phyloP scores from a whole-genome alignment of 2,797 vertebrate genomes.

The Eremophila alpestris region DNA sequence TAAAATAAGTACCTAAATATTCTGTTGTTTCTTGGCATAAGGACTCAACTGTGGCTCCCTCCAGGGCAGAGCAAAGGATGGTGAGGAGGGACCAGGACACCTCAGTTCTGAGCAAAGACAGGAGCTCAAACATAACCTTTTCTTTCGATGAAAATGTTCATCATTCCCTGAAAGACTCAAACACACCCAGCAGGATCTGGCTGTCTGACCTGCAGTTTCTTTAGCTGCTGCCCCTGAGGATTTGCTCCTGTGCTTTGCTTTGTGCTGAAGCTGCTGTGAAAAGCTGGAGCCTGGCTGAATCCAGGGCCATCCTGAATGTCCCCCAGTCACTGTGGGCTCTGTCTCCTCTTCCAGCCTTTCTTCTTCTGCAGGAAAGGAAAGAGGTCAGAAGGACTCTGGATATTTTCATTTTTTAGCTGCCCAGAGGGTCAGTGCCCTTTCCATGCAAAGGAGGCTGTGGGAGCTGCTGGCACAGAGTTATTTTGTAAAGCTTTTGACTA shows the following conservation, averaged over 20 bases:
- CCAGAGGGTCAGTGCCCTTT: not conserved
- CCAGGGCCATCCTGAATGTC: not conserved
- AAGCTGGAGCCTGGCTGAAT: constrained; percentile 2
- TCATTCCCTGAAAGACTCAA: not conserved
- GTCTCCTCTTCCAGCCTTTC: not conserved
- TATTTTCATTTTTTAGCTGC: constrained; percentile 1
- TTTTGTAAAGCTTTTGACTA: constrained; percentile 29
- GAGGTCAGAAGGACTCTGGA: not conserved
- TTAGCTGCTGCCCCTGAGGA: constrained; percentile 15
- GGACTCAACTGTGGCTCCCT: not conserved
- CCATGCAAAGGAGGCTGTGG: not conserved
- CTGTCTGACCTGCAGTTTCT: constrained; percentile 4
- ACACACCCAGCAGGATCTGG: not conserved
- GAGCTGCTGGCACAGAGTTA: constrained; percentile 5
- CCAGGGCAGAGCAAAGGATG: not conserved
- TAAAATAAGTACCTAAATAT: not conserved
- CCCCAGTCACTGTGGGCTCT: not conserved
- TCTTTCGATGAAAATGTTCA: constrained; percentile 1
- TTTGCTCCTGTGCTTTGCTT: not conserved
- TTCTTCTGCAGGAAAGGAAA: not conserved
- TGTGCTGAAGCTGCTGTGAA: not conserved
- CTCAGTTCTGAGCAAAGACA: not conserved
- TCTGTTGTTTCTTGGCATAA: not conserved
- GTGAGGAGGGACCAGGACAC: not conserved
- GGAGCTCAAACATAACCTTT: not conserved